Conservation (phyloP, 2,888 invertebrate species). For the Dusona sp. region DNA sequence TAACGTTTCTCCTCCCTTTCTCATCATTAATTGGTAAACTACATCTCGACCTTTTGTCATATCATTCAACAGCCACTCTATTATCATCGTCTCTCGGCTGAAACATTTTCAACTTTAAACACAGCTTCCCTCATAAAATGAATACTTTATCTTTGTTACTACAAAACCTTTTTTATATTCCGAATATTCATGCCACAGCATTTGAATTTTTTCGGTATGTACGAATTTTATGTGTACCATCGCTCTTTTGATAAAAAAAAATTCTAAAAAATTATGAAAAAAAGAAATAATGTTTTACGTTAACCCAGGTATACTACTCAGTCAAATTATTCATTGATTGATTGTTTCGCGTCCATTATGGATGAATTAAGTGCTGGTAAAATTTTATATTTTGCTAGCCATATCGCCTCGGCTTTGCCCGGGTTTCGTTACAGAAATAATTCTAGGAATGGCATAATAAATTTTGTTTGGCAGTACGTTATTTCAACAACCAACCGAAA, state of each 20-base stretch:
- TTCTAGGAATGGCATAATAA: neutral
- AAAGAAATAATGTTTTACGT: neutral
- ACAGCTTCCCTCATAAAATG: neutral
- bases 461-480: neutral
- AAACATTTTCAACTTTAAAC: neutral
- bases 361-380: neutral
- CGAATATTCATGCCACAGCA: neutral
- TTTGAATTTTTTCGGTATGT: neutral
- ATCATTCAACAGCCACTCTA: neutral
- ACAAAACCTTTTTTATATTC: neutral
- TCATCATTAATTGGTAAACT: constrained; percentile 70
- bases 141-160: neutral
- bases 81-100: neutral
- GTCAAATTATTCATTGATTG: neutral
- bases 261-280: neutral
- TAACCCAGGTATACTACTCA: neutral
- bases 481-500: neutral
- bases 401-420: neutral
- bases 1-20: constrained; percentile 52
- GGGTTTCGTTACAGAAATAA: neutral
- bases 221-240: neutral
- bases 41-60: constrained; percentile 1
- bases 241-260: neutral
- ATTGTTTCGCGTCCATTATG: neutral
- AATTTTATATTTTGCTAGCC: neutral